Conservation (phyloP, 2,888 invertebrate species). For the Pandemis heparana region DNA sequence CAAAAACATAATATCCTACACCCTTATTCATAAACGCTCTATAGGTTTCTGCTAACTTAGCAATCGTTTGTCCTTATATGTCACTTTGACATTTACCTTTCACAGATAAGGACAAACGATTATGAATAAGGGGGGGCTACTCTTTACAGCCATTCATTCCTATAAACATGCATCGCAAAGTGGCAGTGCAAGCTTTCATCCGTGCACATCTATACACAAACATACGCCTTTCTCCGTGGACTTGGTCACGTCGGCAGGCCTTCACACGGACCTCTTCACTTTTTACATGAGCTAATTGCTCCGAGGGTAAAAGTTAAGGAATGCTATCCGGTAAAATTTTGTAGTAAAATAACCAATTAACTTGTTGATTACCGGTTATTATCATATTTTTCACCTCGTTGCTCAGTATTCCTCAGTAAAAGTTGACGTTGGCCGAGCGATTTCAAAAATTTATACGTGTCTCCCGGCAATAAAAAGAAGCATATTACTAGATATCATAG, state of each 20-base stretch:
- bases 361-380: background rate
- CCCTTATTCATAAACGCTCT: no score
- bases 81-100: no score
- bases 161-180: background rate
- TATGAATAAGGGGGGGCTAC: no score
- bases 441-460: background rate
- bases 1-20: no score
- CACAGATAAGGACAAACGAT: no score
- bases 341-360: background rate
- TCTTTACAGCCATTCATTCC: background rate
- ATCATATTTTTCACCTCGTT: no score
- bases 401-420: background rate
- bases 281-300: conserved; percentile 3
- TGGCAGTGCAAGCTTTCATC: conserved; percentile 26
- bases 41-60: no score
- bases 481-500: background rate
- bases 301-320: background rate
- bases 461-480: no score
- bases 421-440: background rate
- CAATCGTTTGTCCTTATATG: no score
- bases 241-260: conserved; percentile 20
- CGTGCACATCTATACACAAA: conserved; percentile 31
- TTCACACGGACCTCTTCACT: background rate
- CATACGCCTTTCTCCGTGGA: conserved; percentile 39
- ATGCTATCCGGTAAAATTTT: background rate